Evolutionary conservation across 2,797 vertebrate species (phyloP), one percentile per base, ranked within the genome.

Genomic region (Gallinago solitaria): DNA sequence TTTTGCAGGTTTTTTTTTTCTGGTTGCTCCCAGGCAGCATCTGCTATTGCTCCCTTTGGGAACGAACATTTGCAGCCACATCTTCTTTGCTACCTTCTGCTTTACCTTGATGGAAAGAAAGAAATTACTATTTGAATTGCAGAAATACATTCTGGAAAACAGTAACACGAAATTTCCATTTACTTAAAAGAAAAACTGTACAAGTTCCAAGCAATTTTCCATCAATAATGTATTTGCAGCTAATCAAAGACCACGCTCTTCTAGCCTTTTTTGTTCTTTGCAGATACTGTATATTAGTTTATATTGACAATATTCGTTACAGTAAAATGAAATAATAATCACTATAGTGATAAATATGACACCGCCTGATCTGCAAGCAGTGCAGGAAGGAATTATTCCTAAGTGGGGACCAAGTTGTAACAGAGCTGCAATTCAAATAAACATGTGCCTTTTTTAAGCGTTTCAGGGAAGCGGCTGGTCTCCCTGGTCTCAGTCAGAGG

Each of bases 151-250:
- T 73, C 74, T 83, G n/a, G 45, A 51, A 80, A 92, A 79, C 32
- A 33, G 16, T 60, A 39, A 85, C 51, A 61, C 63, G 35, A 56
- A 87, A 60, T 43, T 77, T 91, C 53, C 45, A 41, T 87, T 96
- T 91, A 27, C 71, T 87, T 84, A 69, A 87, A 64, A 93, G 78
- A 67, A 73, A 93, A 91, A 74, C 28, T 83, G 33, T 94, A 63
- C 59, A 48, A 60, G 14, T 24, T 96, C 75, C 75, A 71, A 92
- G 73, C 15, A 85, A 28, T 94, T 92, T 65, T 51, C 64, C 67
- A 43, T 79, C 78, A 69, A 23, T 68, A 68, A 73, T 20, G 33
- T 59, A 65, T 89, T 89, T 50, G 79, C 81, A 94, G 23, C 43
- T 92, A 74, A 61, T 86, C 48, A 71, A 73, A 79, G 18, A 32